Percentiles rank a stretch among this genome's conserved stretches.
Conservation (phyloP, 2,888 invertebrate genomes). For the Pocota personata region DNA sequence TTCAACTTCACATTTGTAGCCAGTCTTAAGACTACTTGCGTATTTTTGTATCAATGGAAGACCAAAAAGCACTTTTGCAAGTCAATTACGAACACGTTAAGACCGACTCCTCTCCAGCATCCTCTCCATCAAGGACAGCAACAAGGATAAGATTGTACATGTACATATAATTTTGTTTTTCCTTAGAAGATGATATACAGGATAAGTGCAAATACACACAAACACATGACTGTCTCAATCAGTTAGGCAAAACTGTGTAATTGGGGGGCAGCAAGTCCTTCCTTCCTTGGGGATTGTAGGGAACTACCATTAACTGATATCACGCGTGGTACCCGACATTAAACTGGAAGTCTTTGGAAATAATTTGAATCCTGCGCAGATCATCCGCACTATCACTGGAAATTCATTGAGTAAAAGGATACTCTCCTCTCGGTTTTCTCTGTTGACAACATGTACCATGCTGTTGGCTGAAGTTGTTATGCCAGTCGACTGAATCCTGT, state of each 20-base stretch:
- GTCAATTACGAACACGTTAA: slow-evolving; percentile 48
- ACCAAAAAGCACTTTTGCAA: slow-evolving; percentile 35
- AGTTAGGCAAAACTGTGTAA: not conserved
- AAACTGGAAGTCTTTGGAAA: slow-evolving; percentile 43
- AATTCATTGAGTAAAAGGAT: slow-evolving; percentile 71
- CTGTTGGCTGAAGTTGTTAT: slow-evolving; percentile 54
- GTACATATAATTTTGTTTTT: not conserved
- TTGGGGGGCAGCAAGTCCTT: not conserved
- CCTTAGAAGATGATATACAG: not conserved
- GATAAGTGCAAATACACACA: not conserved
- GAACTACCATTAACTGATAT: slow-evolving; percentile 3
- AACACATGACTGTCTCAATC: not conserved
- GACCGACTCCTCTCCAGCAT: not conserved
- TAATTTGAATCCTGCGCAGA: slow-evolving; percentile 49
- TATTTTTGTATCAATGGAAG: slow-evolving; percentile 34
- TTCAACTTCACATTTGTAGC: slow-evolving; percentile 16
- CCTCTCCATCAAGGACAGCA: not conserved
- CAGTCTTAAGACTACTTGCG: slow-evolving; percentile 8
- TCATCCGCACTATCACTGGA: slow-evolving; percentile 25
- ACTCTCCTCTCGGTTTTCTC: slow-evolving; percentile 41
- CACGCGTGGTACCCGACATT: slow-evolving; percentile 40
- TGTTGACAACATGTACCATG: slow-evolving; percentile 69
- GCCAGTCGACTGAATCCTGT: slow-evolving; percentile 68
- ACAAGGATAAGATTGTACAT: not conserved
- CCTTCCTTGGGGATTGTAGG: not conserved